Conservation (phyloP, 2,113 vertebrate genomes). For the Mungos mungo region DNA sequence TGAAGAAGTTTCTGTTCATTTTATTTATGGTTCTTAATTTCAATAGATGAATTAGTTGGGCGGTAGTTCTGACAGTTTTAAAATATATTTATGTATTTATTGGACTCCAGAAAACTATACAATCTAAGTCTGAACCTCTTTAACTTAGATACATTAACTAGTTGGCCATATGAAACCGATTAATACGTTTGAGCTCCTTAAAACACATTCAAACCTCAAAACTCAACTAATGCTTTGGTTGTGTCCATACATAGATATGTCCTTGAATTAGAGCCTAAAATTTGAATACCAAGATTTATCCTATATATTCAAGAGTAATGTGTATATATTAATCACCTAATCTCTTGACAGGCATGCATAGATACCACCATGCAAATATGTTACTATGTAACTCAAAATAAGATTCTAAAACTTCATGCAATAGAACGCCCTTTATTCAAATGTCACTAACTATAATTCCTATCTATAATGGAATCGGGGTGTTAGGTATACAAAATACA, state of each 20-base stretch:
- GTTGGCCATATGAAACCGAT: neutral
- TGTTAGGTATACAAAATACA: neutral
- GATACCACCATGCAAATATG: neutral
- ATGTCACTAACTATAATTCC: neutral
- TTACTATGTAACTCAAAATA: neutral
- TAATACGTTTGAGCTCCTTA: slow-evolving; percentile 22
- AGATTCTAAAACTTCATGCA: neutral
- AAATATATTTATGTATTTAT: neutral
- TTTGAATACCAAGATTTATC: slow-evolving; percentile 12
- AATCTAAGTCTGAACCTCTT: slow-evolving; percentile 42
- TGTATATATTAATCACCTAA: neutral
- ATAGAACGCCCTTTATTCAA: neutral
- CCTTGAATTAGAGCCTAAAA: neutral
- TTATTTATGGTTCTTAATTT: neutral
- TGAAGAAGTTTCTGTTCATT: neutral
- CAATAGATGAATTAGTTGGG: slow-evolving; percentile 28
- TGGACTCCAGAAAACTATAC: slow-evolving; percentile 11
- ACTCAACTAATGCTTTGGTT: neutral
- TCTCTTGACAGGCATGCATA: neutral
- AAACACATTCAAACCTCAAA: slow-evolving; percentile 13
- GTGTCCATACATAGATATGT: neutral
- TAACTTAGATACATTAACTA: slow-evolving; percentile 16
- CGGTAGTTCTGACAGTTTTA: neutral
- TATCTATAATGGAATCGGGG: neutral
- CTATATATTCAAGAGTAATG: neutral